Conservation (phyloP, 1,140 invertebrate species). For the Oscheius sp. region DNA sequence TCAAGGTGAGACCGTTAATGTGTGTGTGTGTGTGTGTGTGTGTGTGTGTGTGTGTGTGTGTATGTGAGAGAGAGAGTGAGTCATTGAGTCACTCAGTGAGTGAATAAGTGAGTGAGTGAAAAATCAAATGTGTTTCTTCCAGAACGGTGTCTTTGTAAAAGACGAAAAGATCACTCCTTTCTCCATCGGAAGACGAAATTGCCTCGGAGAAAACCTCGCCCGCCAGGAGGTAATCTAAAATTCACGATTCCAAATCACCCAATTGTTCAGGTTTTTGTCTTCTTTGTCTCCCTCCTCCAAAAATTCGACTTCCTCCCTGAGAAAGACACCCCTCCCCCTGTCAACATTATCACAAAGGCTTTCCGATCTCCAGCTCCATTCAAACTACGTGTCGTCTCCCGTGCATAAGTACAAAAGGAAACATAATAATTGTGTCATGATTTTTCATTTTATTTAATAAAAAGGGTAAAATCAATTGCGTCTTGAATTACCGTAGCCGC, state of each 20-base stretch:
- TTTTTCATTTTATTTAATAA: background rate
- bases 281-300: constrained; percentile 55
- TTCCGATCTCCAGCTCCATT: constrained; percentile 5
- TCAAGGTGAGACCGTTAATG: constrained; percentile 39
- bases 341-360: constrained; percentile 2
- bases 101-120: too few relatives aligned
- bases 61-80: too few relatives aligned
- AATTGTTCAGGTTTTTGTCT: too few relatives aligned
- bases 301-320: constrained; percentile 29
- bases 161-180: constrained; percentile 46
- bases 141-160: constrained; percentile 30
- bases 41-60: too few relatives aligned
- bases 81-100: too few relatives aligned
- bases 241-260: too few relatives aligned
- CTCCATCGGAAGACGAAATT: constrained; percentile 48
- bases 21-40: too few relatives aligned
- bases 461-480: background rate
- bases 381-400: background rate
- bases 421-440: background rate
- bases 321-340: background rate
- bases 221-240: constrained; percentile 60
- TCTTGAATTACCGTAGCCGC: background rate
- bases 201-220: constrained; percentile 61
- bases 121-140: background rate
- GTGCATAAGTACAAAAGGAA: background rate